phyloP scores from a whole-genome alignment of 2,797 vertebrate genomes.

The Paedocypris micromegethes region DNA sequence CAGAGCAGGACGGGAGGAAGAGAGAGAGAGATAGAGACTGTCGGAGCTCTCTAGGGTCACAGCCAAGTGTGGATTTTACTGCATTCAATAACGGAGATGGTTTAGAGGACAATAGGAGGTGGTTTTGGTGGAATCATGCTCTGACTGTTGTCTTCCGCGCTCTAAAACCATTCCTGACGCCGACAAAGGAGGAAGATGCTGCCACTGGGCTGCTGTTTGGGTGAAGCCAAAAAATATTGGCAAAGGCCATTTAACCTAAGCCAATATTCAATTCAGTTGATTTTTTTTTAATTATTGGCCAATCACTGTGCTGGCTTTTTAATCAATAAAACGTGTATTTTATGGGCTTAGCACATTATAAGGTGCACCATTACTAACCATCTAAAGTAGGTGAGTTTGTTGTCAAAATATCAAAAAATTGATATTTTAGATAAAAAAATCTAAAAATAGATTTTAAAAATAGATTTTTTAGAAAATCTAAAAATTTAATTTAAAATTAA shows the following conservation, averaged over 20 bases:
- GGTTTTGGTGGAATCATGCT: conserved; percentile 48
- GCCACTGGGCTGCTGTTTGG: conserved; percentile 17
- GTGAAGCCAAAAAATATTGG: conserved; percentile 7
- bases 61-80: conserved; percentile 52
- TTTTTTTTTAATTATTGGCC: too few species aligned
- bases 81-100: conserved; percentile 54
- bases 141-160: conserved; percentile 23
- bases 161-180: conserved; percentile 12
- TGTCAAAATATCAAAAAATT: too few species aligned
- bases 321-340: too few species aligned
- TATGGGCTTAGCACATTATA: too few species aligned
- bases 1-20: conserved; percentile 16
- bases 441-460: too few species aligned
- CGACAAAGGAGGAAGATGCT: conserved; percentile 13
- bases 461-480: too few species aligned
- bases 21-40: conserved; percentile 21
- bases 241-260: background rate
- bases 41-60: conserved; percentile 40
- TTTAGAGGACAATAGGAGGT: conserved; percentile 49
- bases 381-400: too few species aligned
- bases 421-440: too few species aligned
- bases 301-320: too few species aligned
- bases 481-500: too few species aligned
- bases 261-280: too few species aligned
- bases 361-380: too few species aligned